These are phyloP conservation scores for Isoperla grammatica DNA, from an alignment of 2,888 invertebrate species.

Conservation along the genomic window DNA sequence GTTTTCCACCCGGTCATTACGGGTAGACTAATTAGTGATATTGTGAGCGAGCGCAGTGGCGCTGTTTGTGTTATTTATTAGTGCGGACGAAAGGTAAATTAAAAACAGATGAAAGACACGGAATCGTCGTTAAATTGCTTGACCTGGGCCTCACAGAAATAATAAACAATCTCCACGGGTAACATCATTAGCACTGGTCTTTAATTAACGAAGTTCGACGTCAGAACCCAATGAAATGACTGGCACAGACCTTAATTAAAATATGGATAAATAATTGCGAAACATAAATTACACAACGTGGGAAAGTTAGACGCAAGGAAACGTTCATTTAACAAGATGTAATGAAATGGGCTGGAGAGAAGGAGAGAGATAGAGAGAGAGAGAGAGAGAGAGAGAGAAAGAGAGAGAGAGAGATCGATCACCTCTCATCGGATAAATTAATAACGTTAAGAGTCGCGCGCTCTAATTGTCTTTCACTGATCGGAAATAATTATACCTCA, in stretches of 20 bases:
- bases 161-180: constrained; percentile 9
- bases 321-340: neutral
- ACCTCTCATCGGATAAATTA: neutral
- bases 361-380: neutral
- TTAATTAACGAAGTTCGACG: constrained; percentile 4
- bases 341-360: neutral
- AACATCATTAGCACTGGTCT: neutral
- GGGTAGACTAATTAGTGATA: neutral
- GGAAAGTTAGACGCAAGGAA: constrained; percentile 5
- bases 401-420: neutral
- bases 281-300: constrained; percentile 13
- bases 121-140: constrained; percentile 17
- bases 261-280: constrained; percentile 5
- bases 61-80: neutral
- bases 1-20: too few species aligned
- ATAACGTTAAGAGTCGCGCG: neutral
- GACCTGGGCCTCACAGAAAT: constrained; percentile 17
- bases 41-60: neutral
- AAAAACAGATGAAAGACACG: constrained; percentile 7
- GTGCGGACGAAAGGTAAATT: constrained; percentile 8
- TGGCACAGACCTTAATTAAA: constrained; percentile 14
- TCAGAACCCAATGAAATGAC: constrained; percentile 5
- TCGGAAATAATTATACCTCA: too few species aligned
- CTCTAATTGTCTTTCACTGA: too few species aligned
- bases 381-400: neutral